Percentiles rank a stretch among this genome's conserved stretches.
These are phyloP conservation scores for Papilio polyxenes DNA, from an alignment of 1,140 invertebrate species.

Conservation along the genomic window DNA sequence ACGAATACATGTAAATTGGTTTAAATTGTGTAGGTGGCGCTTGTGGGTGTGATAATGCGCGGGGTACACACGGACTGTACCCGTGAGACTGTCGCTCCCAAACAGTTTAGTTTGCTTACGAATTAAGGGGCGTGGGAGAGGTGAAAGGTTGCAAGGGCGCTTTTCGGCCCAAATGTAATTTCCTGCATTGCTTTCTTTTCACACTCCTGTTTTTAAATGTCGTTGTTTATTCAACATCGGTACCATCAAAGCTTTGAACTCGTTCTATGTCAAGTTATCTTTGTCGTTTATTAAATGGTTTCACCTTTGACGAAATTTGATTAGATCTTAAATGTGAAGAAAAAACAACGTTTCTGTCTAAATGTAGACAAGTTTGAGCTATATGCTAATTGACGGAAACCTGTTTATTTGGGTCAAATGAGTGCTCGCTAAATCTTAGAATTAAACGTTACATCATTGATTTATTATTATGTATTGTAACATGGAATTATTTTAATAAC, in stretches of 20 bases:
- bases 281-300: constrained; percentile 3
- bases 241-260: constrained; percentile 10
- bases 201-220: constrained; percentile 42
- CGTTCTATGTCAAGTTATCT: neutral
- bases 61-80: constrained; percentile 69
- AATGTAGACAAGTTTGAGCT: constrained; percentile 33
- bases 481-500: neutral
- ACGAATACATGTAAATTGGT: constrained; percentile 34
- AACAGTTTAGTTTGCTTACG: constrained; percentile 67
- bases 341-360: neutral
- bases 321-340: constrained; percentile 34
- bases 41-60: constrained; percentile 76
- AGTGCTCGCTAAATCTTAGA: constrained; percentile 4
- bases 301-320: constrained; percentile 29
- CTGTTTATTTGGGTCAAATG: constrained; percentile 31
- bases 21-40: constrained; percentile 52
- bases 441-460: constrained; percentile 25
- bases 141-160: constrained; percentile 66
- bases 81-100: constrained; percentile 75
- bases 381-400: constrained; percentile 36
- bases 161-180: constrained; percentile 46
- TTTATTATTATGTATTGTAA: constrained; percentile 19
- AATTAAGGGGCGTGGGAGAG: constrained; percentile 75
- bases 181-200: constrained; percentile 29
- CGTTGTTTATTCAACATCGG: constrained; percentile 20